Conservation (phyloP, 2,797 vertebrate species). For the Sphenodon punctatus region DNA sequence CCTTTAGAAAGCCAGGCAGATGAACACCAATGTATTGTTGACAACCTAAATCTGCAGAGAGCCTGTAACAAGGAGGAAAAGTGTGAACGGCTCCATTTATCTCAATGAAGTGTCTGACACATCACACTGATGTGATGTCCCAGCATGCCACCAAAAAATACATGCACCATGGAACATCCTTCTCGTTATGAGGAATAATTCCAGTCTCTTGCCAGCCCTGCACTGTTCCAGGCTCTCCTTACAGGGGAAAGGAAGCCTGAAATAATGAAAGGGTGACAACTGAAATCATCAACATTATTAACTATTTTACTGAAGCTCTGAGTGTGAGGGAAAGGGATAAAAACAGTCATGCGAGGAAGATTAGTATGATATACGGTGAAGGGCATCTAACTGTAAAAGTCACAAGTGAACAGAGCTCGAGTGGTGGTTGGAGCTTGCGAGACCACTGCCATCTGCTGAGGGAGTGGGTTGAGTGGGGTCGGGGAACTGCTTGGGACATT, state of each 20-base stretch:
- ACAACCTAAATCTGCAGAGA: background rate
- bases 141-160: background rate
- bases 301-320: background rate
- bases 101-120: fast-evolving
- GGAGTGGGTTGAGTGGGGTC: no score
- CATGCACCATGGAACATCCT: background rate
- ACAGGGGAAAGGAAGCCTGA: no score
- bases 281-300: background rate
- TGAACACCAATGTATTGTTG: background rate
- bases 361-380: background rate
- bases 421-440: background rate
- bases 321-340: background rate
- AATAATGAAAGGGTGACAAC: background rate
- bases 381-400: background rate
- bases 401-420: background rate
- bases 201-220: background rate
- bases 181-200: background rate
- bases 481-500: no score
- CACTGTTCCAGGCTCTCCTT: background rate
- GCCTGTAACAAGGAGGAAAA: background rate
- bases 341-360: background rate
- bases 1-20: background rate
- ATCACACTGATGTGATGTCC: background rate
- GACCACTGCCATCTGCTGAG: background rate
- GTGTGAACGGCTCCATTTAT: background rate